Evolutionary conservation across 2,113 vertebrate species (phyloP), one percentile per base, ranked within the genome.

Genomic region (Excalfactoria chinensis): DNA sequence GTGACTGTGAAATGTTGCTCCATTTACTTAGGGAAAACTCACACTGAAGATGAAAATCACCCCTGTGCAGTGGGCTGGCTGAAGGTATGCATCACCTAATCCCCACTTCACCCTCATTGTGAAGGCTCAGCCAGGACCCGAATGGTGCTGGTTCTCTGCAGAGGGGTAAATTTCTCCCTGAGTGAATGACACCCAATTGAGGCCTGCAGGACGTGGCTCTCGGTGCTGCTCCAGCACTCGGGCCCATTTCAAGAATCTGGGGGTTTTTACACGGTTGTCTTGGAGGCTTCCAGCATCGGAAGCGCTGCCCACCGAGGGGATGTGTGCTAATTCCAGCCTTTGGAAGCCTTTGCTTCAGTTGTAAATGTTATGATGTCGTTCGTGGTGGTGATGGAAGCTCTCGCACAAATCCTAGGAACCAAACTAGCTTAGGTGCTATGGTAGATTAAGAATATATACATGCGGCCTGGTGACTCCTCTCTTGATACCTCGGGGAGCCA

Each of bases 21-120:
- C 96, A 96, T 95, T 95, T 96, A 91, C 93, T 94, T 95, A 96
- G 94, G 96, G 95, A 85, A 96, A 96, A 95, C 93, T 96, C 94
- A 93, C 95, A 96, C 93, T 96, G 96, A 96, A 96, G 95, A 96
- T 96, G 95, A 96, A 95, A 95, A 96, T 96, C 95, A 96, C 95
- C 95, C 96, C 93, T 96, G 95, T 96, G 95, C 93, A 96, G 94
- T 94, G 93, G 93, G 95, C 94, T 95, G 95, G 94, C 94, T 95
- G 94, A 95, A 96, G 96, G 95, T 96, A 96, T 9, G 95, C 94
- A 79, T 95, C 95, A 89, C 94, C 13, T 87, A 89, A 93, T 92
- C 87, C 94, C 95, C 93, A 89, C 96, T 94, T 95, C 92, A 93
- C 94, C 94, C 95, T 26, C 21, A 84, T 70, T 66, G 93, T 94